phyloP scores from a whole-genome alignment of 2,797 vertebrate species.

The Phoxinus dragarum region DNA sequence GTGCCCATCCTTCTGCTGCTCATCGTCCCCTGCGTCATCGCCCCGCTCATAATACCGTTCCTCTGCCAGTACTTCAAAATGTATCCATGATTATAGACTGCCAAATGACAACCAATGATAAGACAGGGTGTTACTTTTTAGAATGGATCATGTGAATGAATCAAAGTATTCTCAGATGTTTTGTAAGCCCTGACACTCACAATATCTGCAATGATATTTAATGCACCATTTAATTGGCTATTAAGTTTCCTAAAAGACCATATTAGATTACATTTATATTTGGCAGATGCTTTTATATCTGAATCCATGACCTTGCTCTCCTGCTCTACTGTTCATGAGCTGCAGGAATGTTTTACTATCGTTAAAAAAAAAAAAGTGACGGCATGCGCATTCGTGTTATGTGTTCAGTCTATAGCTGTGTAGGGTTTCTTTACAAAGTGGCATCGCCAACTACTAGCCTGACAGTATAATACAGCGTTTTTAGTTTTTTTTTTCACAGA shows the following conservation, averaged over 20 bases:
- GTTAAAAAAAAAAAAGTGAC: too few species aligned
- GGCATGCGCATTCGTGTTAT: too few species aligned
- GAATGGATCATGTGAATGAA: background rate
- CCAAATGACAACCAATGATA: background rate
- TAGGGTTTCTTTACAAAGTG: too few species aligned
- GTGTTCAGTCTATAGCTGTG: too few species aligned
- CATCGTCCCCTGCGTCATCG: conserved; percentile 61
- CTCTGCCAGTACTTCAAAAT: conserved; percentile 61
- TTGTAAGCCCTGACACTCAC: background rate
- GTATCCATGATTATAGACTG: background rate
- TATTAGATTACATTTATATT: background rate
- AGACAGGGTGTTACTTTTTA: background rate
- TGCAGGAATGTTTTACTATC: too few species aligned
- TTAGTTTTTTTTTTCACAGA: too few species aligned
- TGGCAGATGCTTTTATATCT: background rate
- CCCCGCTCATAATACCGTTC: conserved; percentile 68
- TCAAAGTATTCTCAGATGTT: background rate
- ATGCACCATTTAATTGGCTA: background rate
- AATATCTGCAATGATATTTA: background rate
- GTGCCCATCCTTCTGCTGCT: conserved; percentile 64
- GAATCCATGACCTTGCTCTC: background rate
- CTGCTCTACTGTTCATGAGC: too few species aligned
- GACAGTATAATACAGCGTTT: too few species aligned
- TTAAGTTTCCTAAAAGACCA: background rate
- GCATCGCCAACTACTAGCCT: too few species aligned